phyloP scores from a whole-genome alignment of 2,888 invertebrate genomes.

The Machimus atricapillus region DNA sequence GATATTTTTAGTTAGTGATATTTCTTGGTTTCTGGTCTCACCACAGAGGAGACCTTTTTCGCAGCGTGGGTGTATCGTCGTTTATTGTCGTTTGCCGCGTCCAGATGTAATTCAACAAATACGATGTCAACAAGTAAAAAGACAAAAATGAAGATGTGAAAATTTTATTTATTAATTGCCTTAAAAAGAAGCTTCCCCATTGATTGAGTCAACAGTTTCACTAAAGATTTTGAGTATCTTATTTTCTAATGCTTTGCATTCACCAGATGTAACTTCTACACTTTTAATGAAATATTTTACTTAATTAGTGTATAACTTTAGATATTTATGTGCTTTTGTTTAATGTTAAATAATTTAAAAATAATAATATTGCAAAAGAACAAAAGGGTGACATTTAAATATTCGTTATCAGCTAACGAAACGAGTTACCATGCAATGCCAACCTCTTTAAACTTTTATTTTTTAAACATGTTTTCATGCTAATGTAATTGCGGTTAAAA shows the following conservation, averaged over 20 bases:
- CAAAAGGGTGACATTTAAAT: too few species aligned
- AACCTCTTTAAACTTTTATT: too few species aligned
- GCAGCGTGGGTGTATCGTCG: neutral
- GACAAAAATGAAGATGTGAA: neutral
- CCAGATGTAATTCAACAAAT: neutral
- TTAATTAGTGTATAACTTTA: too few species aligned
- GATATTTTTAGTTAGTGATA: neutral
- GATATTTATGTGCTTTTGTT: too few species aligned
- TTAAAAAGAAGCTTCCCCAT: neutral
- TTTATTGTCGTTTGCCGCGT: neutral
- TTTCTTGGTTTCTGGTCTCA: neutral
- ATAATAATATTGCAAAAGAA: too few species aligned
- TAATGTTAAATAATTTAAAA: too few species aligned
- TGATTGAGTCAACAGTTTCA: neutral
- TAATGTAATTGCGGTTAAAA: too few species aligned
- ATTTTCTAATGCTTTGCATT: neutral
- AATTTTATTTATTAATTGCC: neutral
- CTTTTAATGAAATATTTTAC: neutral
- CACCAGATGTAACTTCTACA: neutral
- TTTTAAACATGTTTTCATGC: too few species aligned
- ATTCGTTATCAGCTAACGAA: too few species aligned
- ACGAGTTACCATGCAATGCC: too few species aligned
- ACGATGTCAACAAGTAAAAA: neutral
- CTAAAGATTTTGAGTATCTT: neutral
- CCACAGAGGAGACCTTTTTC: neutral